Conservation (phyloP, 2,888 invertebrate species). For the Cetonia aurata region DNA sequence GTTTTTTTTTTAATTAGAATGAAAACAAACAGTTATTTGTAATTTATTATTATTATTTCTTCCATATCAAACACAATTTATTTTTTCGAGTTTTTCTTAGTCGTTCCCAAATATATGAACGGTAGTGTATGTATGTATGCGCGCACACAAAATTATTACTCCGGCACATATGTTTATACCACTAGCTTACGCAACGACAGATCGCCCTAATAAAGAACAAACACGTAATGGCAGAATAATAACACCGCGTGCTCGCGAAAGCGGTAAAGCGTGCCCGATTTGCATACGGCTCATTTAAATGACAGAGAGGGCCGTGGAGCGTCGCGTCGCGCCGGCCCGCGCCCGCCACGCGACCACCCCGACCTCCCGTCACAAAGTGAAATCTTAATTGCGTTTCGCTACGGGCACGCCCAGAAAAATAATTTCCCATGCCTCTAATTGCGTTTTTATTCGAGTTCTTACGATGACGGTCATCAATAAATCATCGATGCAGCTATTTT, state of each 20-base stretch:
- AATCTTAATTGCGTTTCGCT: slow-evolving; percentile 38
- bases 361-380: slow-evolving; percentile 23
- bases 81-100: too few relatives aligned
- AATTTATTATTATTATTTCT: too few relatives aligned
- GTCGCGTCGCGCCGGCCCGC: slow-evolving; percentile 1
- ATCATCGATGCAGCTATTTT: background rate
- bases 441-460: slow-evolving; percentile 25
- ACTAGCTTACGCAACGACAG: slow-evolving; percentile 15
- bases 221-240: slow-evolving; percentile 44
- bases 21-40: too few relatives aligned
- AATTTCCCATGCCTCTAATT: slow-evolving; percentile 37
- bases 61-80: too few relatives aligned
- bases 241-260: slow-evolving; percentile 42
- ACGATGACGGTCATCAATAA: background rate
- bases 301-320: slow-evolving; percentile 35
- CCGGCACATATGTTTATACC: slow-evolving; percentile 4
- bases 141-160: too few relatives aligned
- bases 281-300: slow-evolving; percentile 47
- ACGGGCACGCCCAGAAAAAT: slow-evolving; percentile 30
- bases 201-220: slow-evolving; percentile 41
- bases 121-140: too few relatives aligned
- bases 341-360: slow-evolving; percentile 12
- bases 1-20: too few relatives aligned
- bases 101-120: too few relatives aligned
- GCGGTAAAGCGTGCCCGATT: slow-evolving; percentile 48